Evolutionary conservation across 53 echinoderm and acorn worm genomes (phyloP), one percentile per base, ranked within the genome.

Genomic region (Holothuria leucospilota): DNA sequence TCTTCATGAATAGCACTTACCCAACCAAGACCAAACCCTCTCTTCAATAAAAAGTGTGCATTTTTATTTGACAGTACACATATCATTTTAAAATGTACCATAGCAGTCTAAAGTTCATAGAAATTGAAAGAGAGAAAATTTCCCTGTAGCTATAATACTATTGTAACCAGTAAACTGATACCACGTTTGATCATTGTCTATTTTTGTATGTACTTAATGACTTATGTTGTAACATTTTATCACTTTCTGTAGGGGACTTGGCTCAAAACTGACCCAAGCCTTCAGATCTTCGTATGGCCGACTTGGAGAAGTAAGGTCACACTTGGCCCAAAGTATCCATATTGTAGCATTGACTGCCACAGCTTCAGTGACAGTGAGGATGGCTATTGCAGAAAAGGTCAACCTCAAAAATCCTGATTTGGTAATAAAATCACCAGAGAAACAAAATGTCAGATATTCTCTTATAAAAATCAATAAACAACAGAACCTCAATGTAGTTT

Each of bases 341-440:
- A 39, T 81, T 2, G 60, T 61, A 10, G 81, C 81, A 20, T 56
- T 77, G 49, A 77, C 77, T 3, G 77, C 77, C 51, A 77, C 77
- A 51, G 49, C 81, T 26, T 59, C 81, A 53, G 1, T 81, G 20
- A 5, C 59, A 6, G 62, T 61, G 20, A 39, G 81, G 6, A 25
- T 24, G 28, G 21, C 21, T 0, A 59, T 81, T 29, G 13, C 34
- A 29, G 62, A 39, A 25, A 59, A 58, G 60, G 20, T 81, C 59
- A 25, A 58, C 5, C 59, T 81, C 38, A 26, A 20, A 28, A 29
- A 56, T 21, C 81, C 81, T 7, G 29, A 21, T 24, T 59, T 29
- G 1, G 34, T 81, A 3, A 21, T 72, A 4, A 41, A 38, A 21
- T 84, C 84, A 15, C 66, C 84, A 34, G 68, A 84, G 28, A 84